A percentile compares a stretch with the other conserved stretches of the same genome.
These are phyloP conservation scores for Metaphire vulgaris DNA, from an alignment of 1,140 invertebrate genomes.

Conservation along the genomic window DNA sequence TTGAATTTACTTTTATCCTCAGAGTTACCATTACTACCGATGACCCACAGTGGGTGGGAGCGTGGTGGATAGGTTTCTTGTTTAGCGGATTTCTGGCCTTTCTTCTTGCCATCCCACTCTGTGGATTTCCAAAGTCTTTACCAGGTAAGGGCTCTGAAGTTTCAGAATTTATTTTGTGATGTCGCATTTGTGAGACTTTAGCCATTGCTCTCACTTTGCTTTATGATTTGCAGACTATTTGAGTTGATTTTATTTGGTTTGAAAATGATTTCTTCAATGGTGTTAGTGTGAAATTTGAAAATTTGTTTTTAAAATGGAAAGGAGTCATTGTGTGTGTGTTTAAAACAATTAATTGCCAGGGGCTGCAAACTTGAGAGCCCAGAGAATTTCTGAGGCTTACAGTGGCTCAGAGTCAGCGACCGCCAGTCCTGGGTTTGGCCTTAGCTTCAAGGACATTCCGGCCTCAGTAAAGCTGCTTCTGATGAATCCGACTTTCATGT, in stretches of 20 bases:
- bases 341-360: no score
- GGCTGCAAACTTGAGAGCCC: background rate
- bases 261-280: no score
- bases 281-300: no score
- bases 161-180: background rate
- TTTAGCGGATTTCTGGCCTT: constrained; percentile 71
- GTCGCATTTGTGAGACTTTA: background rate
- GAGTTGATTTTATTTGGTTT: no score
- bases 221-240: no score
- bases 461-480: constrained; percentile 61
- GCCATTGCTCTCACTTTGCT: no score
- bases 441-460: constrained; percentile 56
- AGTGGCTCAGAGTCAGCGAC: background rate
- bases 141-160: constrained; percentile 12
- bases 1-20: background rate
- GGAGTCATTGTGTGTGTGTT: no score
- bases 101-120: constrained; percentile 74
- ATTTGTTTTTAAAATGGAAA: no score
- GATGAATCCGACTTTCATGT: constrained; percentile 71
- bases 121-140: constrained; percentile 65
- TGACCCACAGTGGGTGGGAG: constrained; percentile 67
- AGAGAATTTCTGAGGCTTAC: background rate
- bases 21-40: constrained; percentile 31
- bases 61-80: constrained; percentile 90
- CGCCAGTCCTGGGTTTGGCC: background rate